Conservation (phyloP, 2,113 vertebrate genomes). For the Paramormyrops kingsleyae region DNA sequence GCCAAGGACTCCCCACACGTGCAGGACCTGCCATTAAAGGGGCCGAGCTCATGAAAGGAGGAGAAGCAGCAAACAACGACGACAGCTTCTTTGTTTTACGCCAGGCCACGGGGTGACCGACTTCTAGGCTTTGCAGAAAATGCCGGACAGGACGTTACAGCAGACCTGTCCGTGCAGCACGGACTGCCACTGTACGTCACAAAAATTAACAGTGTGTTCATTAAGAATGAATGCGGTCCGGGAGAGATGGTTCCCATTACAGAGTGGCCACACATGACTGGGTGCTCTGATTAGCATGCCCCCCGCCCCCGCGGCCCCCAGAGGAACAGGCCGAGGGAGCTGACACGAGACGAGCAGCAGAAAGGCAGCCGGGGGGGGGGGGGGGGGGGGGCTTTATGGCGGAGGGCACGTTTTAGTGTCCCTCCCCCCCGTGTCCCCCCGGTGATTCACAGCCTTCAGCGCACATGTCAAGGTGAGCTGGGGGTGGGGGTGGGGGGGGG, state of each 20-base stretch:
- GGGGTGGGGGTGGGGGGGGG: background rate
- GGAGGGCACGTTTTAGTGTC: background rate
- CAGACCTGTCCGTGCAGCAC: constrained; percentile 4
- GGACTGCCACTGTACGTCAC: constrained; percentile 19
- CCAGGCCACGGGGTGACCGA: background rate
- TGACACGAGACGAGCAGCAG: background rate
- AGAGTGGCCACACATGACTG: constrained; percentile 27
- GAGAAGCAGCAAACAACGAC: background rate
- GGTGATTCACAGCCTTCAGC: background rate
- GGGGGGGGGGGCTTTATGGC: background rate
- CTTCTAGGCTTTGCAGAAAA: constrained; percentile 12
- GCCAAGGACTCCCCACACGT: background rate
- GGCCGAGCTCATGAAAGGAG: background rate
- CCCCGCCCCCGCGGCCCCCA: background rate
- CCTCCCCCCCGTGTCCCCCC: background rate
- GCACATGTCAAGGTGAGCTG: constrained; percentile 17
- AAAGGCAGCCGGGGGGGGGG: background rate
- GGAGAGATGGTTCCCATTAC: constrained; percentile 23
- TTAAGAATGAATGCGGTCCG: constrained; percentile 34
- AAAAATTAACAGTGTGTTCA: constrained; percentile 38
- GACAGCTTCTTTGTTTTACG: background rate
- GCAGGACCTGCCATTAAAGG: background rate
- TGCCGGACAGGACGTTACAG: background rate
- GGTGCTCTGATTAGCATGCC: constrained; percentile 32
- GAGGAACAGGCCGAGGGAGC: background rate